phyloP scores from a whole-genome alignment of 2,888 invertebrate species.

The Pterobdella sp. region DNA sequence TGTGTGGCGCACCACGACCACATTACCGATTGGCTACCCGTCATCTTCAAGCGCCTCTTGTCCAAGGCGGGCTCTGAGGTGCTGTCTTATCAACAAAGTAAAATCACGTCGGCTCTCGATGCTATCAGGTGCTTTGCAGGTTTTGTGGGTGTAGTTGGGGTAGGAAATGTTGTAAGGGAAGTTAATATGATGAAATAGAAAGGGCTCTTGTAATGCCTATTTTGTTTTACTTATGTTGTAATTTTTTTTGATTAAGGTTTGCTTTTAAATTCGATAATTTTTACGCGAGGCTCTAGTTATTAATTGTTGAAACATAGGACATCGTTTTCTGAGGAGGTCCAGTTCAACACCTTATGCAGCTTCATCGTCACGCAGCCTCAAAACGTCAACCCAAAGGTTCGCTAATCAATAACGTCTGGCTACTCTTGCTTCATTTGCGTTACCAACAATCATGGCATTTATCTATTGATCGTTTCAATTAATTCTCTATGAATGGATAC shows the following conservation, averaged over 20 bases:
- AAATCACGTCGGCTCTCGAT: slow-evolving; percentile 58
- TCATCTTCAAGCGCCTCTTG: slow-evolving; percentile 75
- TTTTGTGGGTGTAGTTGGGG: not conserved
- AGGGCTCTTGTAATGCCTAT: not conserved
- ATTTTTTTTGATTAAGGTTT: too few species aligned
- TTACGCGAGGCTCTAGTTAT: too few species aligned
- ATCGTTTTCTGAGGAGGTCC: slow-evolving; percentile 58
- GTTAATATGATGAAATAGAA: too few species aligned
- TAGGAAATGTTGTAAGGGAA: not conserved
- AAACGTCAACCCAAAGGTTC: slow-evolving; percentile 66
- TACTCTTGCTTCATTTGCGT: too few species aligned
- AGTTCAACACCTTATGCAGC: slow-evolving; percentile 59
- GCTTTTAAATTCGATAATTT: too few species aligned
- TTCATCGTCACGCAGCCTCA: slow-evolving; percentile 86
- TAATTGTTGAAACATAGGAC: slow-evolving; percentile 30
- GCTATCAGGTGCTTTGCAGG: slow-evolving; percentile 44
- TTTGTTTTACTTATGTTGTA: too few species aligned
- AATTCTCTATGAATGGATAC: not conserved
- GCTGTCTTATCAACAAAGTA: slow-evolving; percentile 79
- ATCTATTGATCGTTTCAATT: not conserved
- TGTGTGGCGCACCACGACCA: slow-evolving; percentile 76
- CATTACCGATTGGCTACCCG: slow-evolving; percentile 84
- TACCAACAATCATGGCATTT: too few species aligned
- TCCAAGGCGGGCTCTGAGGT: slow-evolving; percentile 85
- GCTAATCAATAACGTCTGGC: slow-evolving; percentile 25